phyloP scores from a whole-genome alignment of 2,888 invertebrate genomes.

The Oxytorus armatus region DNA sequence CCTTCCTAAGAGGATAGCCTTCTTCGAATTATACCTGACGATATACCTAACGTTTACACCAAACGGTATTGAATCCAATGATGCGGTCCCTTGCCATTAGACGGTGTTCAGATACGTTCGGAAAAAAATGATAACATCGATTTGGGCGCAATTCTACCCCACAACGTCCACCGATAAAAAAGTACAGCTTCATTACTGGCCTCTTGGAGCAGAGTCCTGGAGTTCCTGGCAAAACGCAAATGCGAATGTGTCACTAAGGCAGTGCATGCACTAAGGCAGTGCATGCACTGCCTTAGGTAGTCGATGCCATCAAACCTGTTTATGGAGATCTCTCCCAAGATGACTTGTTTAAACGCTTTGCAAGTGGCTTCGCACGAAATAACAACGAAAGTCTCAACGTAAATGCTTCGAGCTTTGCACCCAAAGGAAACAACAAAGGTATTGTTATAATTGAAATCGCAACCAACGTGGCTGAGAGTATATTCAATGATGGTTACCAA shows the following conservation, averaged over 20 bases:
- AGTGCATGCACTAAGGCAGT: no score
- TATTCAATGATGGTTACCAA: conserved; percentile 51
- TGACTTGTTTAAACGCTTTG: background rate
- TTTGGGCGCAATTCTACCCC: background rate
- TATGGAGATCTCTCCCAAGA: background rate
- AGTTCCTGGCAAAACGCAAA: no score
- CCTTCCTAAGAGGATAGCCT: no score
- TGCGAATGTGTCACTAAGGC: no score
- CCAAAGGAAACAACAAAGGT: background rate
- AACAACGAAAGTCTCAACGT: background rate
- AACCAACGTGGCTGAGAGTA: conserved; percentile 3
- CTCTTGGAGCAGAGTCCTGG: no score
- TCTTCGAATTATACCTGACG: no score
- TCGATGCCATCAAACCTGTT: background rate
- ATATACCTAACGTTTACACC: no score
- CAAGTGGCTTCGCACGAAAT: background rate
- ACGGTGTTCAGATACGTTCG: background rate
- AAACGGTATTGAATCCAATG: no score
- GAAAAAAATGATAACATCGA: background rate
- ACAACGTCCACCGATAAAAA: no score
- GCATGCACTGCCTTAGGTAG: no score
- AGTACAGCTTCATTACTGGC: no score
- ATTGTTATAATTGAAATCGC: background rate
- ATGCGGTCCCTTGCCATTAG: conserved; percentile 1
- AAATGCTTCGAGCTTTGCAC: background rate